Conservation (phyloP, 2,113 vertebrate genomes). For the Taurulus bubalis region DNA sequence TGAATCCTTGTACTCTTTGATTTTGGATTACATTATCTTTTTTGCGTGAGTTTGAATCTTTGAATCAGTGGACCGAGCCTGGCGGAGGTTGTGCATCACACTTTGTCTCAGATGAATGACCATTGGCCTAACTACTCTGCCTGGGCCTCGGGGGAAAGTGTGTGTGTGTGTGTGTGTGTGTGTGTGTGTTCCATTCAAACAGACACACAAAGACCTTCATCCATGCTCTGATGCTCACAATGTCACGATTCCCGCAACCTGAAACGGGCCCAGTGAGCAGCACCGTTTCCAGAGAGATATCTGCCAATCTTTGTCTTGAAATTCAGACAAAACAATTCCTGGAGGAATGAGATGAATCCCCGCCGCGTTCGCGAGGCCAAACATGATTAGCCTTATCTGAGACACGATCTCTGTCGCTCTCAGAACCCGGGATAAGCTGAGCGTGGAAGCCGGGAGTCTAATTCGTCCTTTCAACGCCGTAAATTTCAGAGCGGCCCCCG, state of each 20-base stretch:
- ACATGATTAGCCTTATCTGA: slow-evolving; percentile 68
- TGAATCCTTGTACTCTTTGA: slow-evolving; percentile 57
- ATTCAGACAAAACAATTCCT: slow-evolving; percentile 74
- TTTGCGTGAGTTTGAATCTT: slow-evolving; percentile 60
- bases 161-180: neutral
- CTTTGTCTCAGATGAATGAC: slow-evolving; percentile 68
- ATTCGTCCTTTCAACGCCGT: slow-evolving; percentile 63
- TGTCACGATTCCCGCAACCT: slow-evolving; percentile 20
- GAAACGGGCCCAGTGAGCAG: slow-evolving; percentile 32
- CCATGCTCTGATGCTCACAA: neutral
- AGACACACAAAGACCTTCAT: slow-evolving; percentile 25
- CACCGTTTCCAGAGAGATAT: slow-evolving; percentile 42
- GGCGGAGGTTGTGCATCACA: slow-evolving; percentile 56
- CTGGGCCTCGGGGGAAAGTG: slow-evolving; percentile 45
- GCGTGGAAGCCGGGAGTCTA: slow-evolving; percentile 51
- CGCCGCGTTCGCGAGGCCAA: slow-evolving; percentile 46
- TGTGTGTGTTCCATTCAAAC: slow-evolving; percentile 5
- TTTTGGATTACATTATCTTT: slow-evolving; percentile 65
- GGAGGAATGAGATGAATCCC: slow-evolving; percentile 77
- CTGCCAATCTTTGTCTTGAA: slow-evolving; percentile 62
- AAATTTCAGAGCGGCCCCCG: slow-evolving; percentile 58
- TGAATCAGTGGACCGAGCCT: slow-evolving; percentile 49
- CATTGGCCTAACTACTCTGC: slow-evolving; percentile 56
- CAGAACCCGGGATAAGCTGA: slow-evolving; percentile 53
- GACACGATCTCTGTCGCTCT: slow-evolving; percentile 63